phyloP scores from a whole-genome alignment of 2,113 vertebrate species.

The Puntigrus tetrazona region DNA sequence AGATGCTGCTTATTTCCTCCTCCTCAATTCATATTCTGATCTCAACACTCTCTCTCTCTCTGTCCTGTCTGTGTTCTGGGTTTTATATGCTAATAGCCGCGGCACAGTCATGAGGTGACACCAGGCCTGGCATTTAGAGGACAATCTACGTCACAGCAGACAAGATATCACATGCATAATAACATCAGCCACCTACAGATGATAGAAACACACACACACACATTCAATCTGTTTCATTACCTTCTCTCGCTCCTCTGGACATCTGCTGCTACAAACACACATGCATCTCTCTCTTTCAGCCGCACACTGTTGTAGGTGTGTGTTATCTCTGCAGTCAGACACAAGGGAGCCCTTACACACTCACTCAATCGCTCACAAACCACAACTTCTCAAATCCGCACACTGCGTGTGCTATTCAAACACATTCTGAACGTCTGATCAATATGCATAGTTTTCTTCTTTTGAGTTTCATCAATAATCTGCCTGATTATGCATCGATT shows the following conservation, averaged over 20 bases:
- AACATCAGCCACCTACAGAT: constrained; percentile 17
- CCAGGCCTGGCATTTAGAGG: constrained; percentile 45
- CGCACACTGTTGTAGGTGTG: neutral
- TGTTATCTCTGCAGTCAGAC: constrained; percentile 8
- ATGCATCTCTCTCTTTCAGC: neutral
- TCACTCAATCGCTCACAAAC: constrained; percentile 11
- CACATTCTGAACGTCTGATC: constrained; percentile 20
- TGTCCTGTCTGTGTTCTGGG: neutral
- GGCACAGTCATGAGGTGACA: constrained; percentile 18
- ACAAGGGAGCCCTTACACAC: neutral
- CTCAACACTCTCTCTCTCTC: no score
- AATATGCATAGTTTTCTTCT: neutral
- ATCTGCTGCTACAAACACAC: constrained; percentile 11
- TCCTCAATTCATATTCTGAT: neutral
- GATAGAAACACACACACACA: neutral
- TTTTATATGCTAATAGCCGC: constrained; percentile 16
- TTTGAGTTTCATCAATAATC: constrained; percentile 18
- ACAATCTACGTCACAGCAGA: constrained; percentile 18
- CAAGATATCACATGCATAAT: constrained; percentile 9
- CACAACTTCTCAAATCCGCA: neutral
- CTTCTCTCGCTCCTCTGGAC: constrained; percentile 2
- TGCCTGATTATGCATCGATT: constrained; percentile 5
- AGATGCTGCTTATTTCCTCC: neutral
- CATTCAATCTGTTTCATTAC: neutral
- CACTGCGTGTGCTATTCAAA: neutral